phyloP scores from a whole-genome alignment of 1,140 invertebrate genomes.

The Eumaeus atala region DNA sequence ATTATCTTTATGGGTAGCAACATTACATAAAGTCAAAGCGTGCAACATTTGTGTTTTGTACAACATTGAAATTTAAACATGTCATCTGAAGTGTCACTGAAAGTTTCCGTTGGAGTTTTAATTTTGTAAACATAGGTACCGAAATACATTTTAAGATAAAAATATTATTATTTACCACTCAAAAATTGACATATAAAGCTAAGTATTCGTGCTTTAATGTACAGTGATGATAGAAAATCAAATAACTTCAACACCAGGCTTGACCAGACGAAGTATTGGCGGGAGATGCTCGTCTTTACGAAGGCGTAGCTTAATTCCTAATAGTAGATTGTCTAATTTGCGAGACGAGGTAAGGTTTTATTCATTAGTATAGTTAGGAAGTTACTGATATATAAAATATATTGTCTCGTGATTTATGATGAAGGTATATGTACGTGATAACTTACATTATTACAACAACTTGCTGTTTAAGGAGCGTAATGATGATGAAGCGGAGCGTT shows the following conservation, averaged over 20 bases:
- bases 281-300: slow-evolving; percentile 49
- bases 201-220: slow-evolving; percentile 19
- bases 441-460: too few relatives aligned
- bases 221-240: slow-evolving; percentile 47
- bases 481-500: slow-evolving; percentile 74
- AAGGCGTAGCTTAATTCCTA: slow-evolving; percentile 50
- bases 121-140: slow-evolving; percentile 23
- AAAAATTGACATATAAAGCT: not conserved
- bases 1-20: too few relatives aligned
- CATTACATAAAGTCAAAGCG: too few relatives aligned
- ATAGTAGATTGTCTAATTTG: slow-evolving; percentile 33
- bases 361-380: slow-evolving; percentile 7
- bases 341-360: slow-evolving; percentile 40
- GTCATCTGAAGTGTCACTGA: not conserved
- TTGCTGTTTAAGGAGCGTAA: slow-evolving; percentile 55
- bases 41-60: too few relatives aligned
- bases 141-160: not conserved
- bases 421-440: not conserved
- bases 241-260: slow-evolving; percentile 43
- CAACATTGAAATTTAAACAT: too few relatives aligned
- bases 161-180: not conserved
- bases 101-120: slow-evolving; percentile 39
- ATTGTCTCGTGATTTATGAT: too few relatives aligned
- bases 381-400: too few relatives aligned
- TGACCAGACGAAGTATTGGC: slow-evolving; percentile 54